Base-by-base conservation (phyloP, 1,140 invertebrate species). In the Hydropsyche tenuis region DNA sequence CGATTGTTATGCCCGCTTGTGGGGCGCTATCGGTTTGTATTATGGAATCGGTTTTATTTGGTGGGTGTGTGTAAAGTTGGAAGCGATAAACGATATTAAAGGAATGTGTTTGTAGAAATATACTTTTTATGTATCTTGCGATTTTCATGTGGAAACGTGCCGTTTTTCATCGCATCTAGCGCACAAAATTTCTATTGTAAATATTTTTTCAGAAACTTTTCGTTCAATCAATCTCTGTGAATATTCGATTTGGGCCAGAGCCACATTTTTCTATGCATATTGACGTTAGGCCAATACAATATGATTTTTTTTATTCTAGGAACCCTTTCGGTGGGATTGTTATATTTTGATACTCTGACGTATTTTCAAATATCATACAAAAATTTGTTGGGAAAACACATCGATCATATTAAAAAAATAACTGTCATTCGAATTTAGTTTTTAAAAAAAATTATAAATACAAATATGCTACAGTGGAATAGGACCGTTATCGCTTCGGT, bases 151-250 rank as follows among this genome's bases (percentile, higher is more conserved):
- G 56, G 22, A 60, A 60, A 60, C 23, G 20, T 7, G 56, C 22
- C 56, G 30, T 16, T 65, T 43, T 63, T 63, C 60, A 27, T 5
- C 48, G 30, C 9, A 37, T 37, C 30, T 37, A 18, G 42, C 63
- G 30, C 14, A 43, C 42, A 23, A 43, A 66, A 66, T n/a, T 22
- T 62, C 56, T 45, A 68, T 68, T 68, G 65, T 68, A 68, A 68
- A 68, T 68, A 48, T 68, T 68, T 68, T 66, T 43, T 48, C 43
- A 68, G n/a, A 4, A 1, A 45, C 65, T 45, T 68, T 43, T 68
- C 18, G 37, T 68, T 68, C 65, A 45, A 68, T 68, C 65, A 68
- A 68, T 68, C 65, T 68, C 42, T 23, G 3, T 45, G 16, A 68
- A 68, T 68, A 68, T 68, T 68, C 65, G 20, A 46, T 68, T 68